Base-by-base conservation (phyloP, 1,140 invertebrate genomes). In the Drosophila sechellia region DNA sequence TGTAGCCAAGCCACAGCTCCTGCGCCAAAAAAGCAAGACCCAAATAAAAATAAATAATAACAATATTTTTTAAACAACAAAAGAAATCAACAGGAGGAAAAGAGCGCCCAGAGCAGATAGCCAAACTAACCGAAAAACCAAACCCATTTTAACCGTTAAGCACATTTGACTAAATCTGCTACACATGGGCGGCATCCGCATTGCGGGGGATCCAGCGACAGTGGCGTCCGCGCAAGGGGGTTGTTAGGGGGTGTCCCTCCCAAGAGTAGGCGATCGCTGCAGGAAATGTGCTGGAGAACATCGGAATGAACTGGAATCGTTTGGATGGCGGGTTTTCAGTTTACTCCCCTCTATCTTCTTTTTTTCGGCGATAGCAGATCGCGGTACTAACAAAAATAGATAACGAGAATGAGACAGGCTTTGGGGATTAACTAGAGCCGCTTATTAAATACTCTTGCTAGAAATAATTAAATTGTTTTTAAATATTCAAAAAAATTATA, bases 71-170 rank as follows among this genome's bases (percentile, higher is more conserved):
- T 71, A 83, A 77, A 64, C 73, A 84, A 89, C 79, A 89, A 84
- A 89, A 80, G 84, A 84, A 89, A 89, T 84, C 80, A 84, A 83
- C 84, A 64, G 53, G 70, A 39, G 70, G 34, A 71, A 40, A 79
- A 89, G 72, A 89, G 84, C 84, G 84, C 84, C 84, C 63, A 49
- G 49, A 86, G 83, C 73, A 64, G 39, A 56, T 39, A 80, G 65
- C 52, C 55, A 71, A 60, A 48, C 61, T 54, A 73, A 66, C 76
- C 53, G 52, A 73, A 87, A 68, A 89, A 89, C 84, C 84, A 89
- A 89, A 89, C 84, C 84, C 84, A 89, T 89, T 89, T 89, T 89
- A 89, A 89, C 84, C 84, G 84, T 89, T 89, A 89, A 89, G 77
- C 84, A 89, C 84, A 89, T 89, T 89, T 89, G 84, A 89, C 84